Conservation (phyloP, 2,113 vertebrate species). For the Tor tambroides region DNA sequence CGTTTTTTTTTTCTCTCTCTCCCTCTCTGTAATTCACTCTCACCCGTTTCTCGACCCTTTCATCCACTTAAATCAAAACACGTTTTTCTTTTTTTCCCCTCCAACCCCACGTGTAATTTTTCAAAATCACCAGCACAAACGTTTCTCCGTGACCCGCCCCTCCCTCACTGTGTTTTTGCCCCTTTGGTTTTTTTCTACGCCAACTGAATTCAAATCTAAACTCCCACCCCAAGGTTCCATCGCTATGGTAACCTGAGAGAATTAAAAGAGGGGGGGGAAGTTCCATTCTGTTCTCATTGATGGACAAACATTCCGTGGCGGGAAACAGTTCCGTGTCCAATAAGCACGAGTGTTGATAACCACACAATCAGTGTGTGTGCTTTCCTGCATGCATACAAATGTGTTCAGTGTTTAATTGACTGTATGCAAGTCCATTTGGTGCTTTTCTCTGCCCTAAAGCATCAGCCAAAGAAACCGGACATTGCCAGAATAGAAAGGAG, state of each 20-base stretch:
- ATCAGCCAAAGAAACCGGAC: neutral
- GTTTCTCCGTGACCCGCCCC: slow-evolving; percentile 40
- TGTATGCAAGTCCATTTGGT: neutral
- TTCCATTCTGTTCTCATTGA: slow-evolving; percentile 68
- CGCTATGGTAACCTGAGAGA: slow-evolving; percentile 78
- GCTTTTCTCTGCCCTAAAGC: neutral
- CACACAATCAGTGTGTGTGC: neutral
- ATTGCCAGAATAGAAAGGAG: neutral
- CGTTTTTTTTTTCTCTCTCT: neutral
- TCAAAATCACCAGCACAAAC: slow-evolving; percentile 68
- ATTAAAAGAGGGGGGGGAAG: slow-evolving; percentile 56
- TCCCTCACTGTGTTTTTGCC: slow-evolving; percentile 58
- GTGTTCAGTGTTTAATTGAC: neutral
- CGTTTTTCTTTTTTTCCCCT: slow-evolving; percentile 31
- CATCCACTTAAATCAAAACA: slow-evolving; percentile 61
- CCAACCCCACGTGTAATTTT: slow-evolving; percentile 64
- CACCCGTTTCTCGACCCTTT: slow-evolving; percentile 42
- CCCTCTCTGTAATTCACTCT: too few relatives aligned
- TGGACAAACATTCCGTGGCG: slow-evolving; percentile 63
- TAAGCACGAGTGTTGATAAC: slow-evolving; percentile 29
- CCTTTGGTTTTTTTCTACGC: slow-evolving; percentile 59
- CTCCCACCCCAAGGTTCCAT: slow-evolving; percentile 69
- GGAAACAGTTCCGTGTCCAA: slow-evolving; percentile 75
- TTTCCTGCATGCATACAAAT: neutral
- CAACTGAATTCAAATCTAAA: slow-evolving; percentile 80